Base-by-base conservation (phyloP, 2,113 vertebrate genomes). In the Misgurnus anguillicaudatus region DNA sequence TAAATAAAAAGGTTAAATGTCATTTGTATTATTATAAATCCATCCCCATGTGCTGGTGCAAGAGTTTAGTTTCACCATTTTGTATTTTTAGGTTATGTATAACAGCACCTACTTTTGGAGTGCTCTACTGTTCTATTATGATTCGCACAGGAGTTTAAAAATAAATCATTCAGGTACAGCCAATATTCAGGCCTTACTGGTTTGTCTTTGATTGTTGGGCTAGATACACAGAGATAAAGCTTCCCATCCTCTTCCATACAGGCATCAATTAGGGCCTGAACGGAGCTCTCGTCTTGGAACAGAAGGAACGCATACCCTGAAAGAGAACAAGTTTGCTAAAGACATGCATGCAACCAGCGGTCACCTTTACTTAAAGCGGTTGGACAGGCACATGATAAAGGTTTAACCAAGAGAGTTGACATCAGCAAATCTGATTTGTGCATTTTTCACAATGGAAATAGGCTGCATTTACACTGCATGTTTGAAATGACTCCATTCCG, bases 171-270 rank as follows among this genome's bases (percentile, higher is more conserved):
- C 14, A 55, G 31, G 17, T 75, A 66, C 11, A 61, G 21, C 68
- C 53, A 42, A 69, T 57, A 47, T 80, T 7, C 11, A 60, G 60
- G 10, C 92, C 97, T 92, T 89, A 99, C 98, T 57, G 98, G 97
- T 85, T 99, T 99, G 89, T 99, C 98, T 93, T 99, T 99, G 91
- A 99, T 99, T 82, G 98, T 99, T 83, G 98, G 97, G 84, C 98
- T 99, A 74, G 97, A 99, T 64, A 99, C 98, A 87, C 98, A 99
- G 75, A 99, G 93, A 91, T 99, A 99, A 72, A 99, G 95, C 82
- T 99, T 99, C 72, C 96, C 96, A 66, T 99, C 98, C 85, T 99
- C 98, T 89, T 99, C 96, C 90, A 99, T 99, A 72, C 98, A 99
- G 0, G 98, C 96, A 73, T 99, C 97, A 77, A 99, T 99, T 88